phyloP scores from a whole-genome alignment of 2,888 invertebrate genomes.

The Drosophila picticornis region DNA sequence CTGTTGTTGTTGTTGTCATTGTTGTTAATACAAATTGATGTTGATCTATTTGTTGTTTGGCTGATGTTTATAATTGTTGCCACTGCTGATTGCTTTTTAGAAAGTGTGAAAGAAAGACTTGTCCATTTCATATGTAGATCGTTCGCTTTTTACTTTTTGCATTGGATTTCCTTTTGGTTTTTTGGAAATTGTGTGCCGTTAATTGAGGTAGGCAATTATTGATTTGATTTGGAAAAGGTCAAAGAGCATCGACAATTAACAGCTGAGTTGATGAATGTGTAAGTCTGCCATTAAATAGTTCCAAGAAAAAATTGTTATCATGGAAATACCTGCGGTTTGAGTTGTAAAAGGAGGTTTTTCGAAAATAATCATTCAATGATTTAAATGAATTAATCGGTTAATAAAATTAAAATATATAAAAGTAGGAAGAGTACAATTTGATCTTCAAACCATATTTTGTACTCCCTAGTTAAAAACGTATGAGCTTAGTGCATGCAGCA shows the following conservation, averaged over 20 bases:
- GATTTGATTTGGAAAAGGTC: slow-evolving; percentile 52
- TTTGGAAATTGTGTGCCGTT: slow-evolving; percentile 32
- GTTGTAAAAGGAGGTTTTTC: not conserved
- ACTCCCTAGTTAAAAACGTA: not conserved
- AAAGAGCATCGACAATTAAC: slow-evolving; percentile 18
- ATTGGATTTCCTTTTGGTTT: slow-evolving; percentile 15
- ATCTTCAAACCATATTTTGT: not conserved
- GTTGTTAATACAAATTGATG: slow-evolving; percentile 72
- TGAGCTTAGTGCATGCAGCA: not conserved
- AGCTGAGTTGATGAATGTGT: slow-evolving; percentile 3
- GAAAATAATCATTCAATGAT: not conserved
- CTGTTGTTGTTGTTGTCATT: slow-evolving; percentile 33
- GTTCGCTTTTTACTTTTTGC: slow-evolving; percentile 19
- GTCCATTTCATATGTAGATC: slow-evolving; percentile 6
- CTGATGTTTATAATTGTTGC: slow-evolving; percentile 50
- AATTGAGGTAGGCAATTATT: slow-evolving; percentile 74
- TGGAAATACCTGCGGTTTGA: not conserved
- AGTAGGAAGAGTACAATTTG: no score
- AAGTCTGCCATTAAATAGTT: not conserved
- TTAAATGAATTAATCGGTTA: not conserved
- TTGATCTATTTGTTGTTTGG: slow-evolving; percentile 68
- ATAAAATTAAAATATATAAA: not conserved
- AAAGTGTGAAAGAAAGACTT: slow-evolving; percentile 66
- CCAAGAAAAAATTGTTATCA: not conserved
- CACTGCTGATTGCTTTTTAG: slow-evolving; percentile 66